A percentile compares a stretch with the other conserved stretches of the same genome.
Evolutionary conservation across 1,140 invertebrate species (phyloP).

Genomic region (Orussus abietinus): DNA sequence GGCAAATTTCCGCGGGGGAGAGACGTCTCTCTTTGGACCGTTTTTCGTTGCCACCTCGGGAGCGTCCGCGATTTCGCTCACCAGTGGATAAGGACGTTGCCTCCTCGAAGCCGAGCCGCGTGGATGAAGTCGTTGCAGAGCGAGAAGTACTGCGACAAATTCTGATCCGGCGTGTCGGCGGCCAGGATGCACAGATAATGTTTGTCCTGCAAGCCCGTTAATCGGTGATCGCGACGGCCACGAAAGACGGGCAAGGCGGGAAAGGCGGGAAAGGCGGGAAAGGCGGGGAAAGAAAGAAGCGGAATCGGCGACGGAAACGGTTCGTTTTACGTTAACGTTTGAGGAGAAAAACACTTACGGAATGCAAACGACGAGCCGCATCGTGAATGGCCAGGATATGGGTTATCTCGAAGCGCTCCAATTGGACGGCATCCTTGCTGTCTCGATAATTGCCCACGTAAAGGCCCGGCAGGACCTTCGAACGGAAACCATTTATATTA

Average conservation of each 20-base stretch:
- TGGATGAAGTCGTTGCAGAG: conserved; percentile 96
- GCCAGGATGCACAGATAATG: conserved; percentile 93
- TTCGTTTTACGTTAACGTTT: too few relatives aligned
- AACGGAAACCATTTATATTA: conserved; percentile 19
- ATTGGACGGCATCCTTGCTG: conserved; percentile 84
- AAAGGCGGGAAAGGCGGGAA: too few relatives aligned
- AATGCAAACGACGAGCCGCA: conserved; percentile 78
- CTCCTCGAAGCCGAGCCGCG: conserved; percentile 78
- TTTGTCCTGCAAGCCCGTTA: conserved; percentile 88
- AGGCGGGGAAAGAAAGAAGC: too few relatives aligned
- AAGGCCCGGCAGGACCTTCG: conserved; percentile 78
- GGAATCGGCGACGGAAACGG: conserved; percentile 14
- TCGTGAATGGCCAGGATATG: conserved; percentile 96
- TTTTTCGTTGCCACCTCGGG: too few relatives aligned
- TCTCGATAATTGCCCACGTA: conserved; percentile 88
- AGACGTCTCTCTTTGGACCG: too few relatives aligned
- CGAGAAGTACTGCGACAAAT: conserved; percentile 88
- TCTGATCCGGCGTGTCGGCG: conserved; percentile 88
- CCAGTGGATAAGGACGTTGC: conserved; percentile 95
- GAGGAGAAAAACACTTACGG: conserved; percentile 59
- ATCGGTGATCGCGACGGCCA: too few relatives aligned
- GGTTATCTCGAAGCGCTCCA: conserved; percentile 86
- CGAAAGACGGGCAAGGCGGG: too few relatives aligned
- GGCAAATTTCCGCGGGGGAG: too few relatives aligned
- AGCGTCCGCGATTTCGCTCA: too few relatives aligned